Base-by-base conservation (phyloP, 2,888 invertebrate species). In the Trilocha varians region DNA sequence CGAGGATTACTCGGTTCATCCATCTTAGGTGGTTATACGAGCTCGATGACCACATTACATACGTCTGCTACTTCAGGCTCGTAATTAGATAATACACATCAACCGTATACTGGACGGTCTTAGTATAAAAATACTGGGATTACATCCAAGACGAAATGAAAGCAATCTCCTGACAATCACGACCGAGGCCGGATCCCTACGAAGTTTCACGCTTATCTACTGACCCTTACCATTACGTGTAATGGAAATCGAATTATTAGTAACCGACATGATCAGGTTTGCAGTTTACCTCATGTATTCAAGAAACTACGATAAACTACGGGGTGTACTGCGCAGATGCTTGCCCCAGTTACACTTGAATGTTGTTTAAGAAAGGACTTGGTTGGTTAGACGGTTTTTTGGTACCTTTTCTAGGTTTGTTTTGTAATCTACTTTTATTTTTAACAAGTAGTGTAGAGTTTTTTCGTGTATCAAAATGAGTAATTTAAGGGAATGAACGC, bases 211-310 rank as follows among this genome's bases (percentile, higher is more conserved):
- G 60, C 65, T 74, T 77, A 78, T 76, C 74, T 70, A 50, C 62
- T 53, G 62, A 64, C 68, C 71, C 69, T 65, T 55, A 59, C 64
- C 68, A 63, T 76, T 71, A 67, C 66, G 58, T 61, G 70, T 75
- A 79, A 78, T 76, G 70, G 72, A 74, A 77, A 73, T 73, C 70
- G 70, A 77, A 77, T 77, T 72, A 75, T 73, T 76, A 2, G 8
- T 72, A 65, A 66, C 55, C 62, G 62, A 75, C 68, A 72, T 74
- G 73, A 72, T 71, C 70, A 68, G 69, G 67, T 25, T 25, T 73
- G 69, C 57, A 61, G 61, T 50, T 55, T 45, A 47, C 49, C 49
- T 53, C 48, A 50, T 46, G 49, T 56, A 47, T 49, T 55, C 3
- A 25, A 25, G 25, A 25, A 25, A 11, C 11, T 25, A 25, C 25